phyloP scores from a whole-genome alignment of 2,888 invertebrate genomes.

The Dioctria linearis region DNA sequence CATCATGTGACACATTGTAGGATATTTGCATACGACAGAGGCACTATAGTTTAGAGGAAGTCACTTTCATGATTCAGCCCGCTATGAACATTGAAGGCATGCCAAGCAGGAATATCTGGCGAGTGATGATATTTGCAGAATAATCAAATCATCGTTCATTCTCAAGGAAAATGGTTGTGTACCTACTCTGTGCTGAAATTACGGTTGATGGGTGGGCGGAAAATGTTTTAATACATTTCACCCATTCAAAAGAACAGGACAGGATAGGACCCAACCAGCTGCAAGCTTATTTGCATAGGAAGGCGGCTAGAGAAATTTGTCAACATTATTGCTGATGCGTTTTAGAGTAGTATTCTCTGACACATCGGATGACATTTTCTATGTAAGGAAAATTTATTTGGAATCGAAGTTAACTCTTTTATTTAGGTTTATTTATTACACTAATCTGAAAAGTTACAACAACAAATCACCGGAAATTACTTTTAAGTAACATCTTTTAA shows the following conservation, averaged over 20 bases:
- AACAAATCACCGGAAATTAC: too few relatives aligned
- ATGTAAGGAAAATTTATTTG: too few relatives aligned
- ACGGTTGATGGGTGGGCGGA: neutral
- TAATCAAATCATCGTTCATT: conserved; percentile 48
- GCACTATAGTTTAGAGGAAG: neutral
- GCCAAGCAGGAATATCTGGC: conserved; percentile 12
- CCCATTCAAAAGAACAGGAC: neutral
- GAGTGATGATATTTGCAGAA: conserved; percentile 39
- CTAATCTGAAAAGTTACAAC: too few relatives aligned
- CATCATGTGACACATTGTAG: conserved; percentile 37
- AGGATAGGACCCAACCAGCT: neutral
- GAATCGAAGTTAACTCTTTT: too few relatives aligned
- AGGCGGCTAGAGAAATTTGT: neutral
- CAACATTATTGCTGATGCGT: neutral
- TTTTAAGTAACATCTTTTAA: too few relatives aligned
- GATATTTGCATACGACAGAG: conserved; percentile 31
- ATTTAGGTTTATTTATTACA: too few relatives aligned
- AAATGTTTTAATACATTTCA: neutral
- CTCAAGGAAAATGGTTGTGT: conserved; percentile 23
- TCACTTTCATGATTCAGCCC: conserved; percentile 22
- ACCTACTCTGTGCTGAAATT: neutral
- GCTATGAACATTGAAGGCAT: conserved; percentile 3
- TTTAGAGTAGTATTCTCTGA: too few relatives aligned
- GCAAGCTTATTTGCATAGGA: neutral
- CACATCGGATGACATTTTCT: too few relatives aligned